Evolutionary conservation across 2,797 vertebrate genomes (phyloP).

Genomic region (Hirundo rustica): DNA sequence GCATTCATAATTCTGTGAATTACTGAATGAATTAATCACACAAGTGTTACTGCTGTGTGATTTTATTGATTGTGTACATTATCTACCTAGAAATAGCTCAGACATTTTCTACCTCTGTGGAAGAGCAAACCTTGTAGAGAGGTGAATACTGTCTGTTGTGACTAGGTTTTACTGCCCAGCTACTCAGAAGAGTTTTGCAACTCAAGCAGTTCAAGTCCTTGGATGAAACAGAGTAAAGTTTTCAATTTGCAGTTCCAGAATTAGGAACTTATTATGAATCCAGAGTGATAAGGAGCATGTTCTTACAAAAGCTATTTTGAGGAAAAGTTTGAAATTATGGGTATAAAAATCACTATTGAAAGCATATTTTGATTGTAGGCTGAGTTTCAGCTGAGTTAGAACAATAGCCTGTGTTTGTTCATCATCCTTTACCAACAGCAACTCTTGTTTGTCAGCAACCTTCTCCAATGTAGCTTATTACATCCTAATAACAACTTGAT

Average conservation of each 20-base stretch:
- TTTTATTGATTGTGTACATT: background rate
- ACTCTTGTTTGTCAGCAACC: background rate
- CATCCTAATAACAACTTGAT: background rate
- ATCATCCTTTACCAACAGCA: background rate
- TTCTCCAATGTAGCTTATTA: background rate
- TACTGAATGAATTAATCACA: background rate
- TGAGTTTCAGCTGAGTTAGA: background rate
- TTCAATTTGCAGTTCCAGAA: background rate
- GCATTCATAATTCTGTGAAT: background rate
- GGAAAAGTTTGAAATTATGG: background rate
- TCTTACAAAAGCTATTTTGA: background rate
- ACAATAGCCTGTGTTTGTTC: fast-evolving
- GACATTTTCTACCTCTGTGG: background rate
- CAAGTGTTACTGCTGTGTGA: background rate
- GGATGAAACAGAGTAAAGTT: background rate
- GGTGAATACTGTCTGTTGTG: fast-evolving
- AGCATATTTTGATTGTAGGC: background rate
- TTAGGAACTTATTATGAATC: background rate
- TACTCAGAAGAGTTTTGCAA: background rate
- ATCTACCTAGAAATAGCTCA: background rate
- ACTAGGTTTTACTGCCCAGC: background rate
- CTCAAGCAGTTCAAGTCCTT: background rate
- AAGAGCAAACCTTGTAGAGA: background rate
- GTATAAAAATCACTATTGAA: background rate
- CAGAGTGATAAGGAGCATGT: background rate